Evolutionary conservation across 2,888 invertebrate species (phyloP).

Genomic region (Gymnocheta viridis): DNA sequence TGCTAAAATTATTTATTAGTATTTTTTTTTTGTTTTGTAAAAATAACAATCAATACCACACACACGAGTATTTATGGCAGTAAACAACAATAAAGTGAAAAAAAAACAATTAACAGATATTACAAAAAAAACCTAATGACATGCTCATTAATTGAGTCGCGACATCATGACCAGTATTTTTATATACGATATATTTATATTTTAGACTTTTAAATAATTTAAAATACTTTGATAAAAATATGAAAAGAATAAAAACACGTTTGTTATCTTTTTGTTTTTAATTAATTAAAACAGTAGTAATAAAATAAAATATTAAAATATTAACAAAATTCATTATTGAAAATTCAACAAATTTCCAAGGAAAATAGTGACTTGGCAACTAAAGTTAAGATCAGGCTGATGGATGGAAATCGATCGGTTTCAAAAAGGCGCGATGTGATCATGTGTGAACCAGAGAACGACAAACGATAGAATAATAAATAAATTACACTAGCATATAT

Average conservation of each 20-base stretch:
- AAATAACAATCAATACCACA: background rate
- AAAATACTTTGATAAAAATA: background rate
- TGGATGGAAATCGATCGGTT: too few relatives aligned
- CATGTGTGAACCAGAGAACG: too few relatives aligned
- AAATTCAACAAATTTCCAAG: too few relatives aligned
- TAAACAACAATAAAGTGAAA: background rate
- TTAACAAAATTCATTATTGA: too few relatives aligned
- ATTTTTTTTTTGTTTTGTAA: background rate
- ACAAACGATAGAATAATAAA: too few relatives aligned
- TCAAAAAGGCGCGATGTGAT: too few relatives aligned
- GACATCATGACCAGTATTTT: background rate
- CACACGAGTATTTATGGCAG: background rate
- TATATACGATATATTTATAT: too few relatives aligned
- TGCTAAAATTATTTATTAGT: background rate
- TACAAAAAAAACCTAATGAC: background rate
- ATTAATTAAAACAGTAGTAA: background rate
- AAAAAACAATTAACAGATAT: background rate
- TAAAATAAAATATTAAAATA: too few relatives aligned
- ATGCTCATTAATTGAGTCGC: constrained; percentile 5
- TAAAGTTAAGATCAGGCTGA: too few relatives aligned
- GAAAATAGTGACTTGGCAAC: too few relatives aligned
- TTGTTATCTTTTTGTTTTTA: background rate
- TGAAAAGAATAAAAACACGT: background rate
- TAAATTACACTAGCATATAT: too few relatives aligned
- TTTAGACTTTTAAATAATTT: background rate